Conservation (phyloP, 2,113 vertebrate genomes). For the Perognathus longimembris region DNA sequence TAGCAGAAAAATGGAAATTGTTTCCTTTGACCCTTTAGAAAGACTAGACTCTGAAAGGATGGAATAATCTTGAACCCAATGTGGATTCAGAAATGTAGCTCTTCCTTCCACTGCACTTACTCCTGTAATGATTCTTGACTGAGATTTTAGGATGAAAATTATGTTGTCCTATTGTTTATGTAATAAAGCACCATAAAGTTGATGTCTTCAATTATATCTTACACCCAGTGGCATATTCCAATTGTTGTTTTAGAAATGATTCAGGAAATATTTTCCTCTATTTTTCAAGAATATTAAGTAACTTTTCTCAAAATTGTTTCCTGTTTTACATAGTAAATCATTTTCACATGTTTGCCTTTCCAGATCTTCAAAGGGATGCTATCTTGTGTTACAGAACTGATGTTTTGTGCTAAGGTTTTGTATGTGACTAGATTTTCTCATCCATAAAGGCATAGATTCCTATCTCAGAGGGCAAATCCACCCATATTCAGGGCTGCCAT, state of each 20-base stretch:
- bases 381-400: neutral
- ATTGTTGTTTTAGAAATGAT: neutral
- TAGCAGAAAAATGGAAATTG: neutral
- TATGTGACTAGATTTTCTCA: neutral
- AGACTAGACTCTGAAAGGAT: neutral
- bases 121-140: neutral
- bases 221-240: neutral
- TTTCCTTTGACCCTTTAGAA: neutral
- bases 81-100: neutral
- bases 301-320: neutral
- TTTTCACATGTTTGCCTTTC: neutral
- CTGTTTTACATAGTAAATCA: neutral
- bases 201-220: neutral
- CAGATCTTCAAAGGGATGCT: neutral
- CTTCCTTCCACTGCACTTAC: neutral
- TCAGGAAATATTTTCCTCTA: slow-evolving; percentile 19
- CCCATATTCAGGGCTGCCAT: neutral
- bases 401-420: neutral
- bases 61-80: neutral
- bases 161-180: neutral
- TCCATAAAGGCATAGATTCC: neutral
- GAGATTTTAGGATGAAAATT: neutral
- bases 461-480: neutral
- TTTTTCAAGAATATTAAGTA: neutral
- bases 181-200: neutral